These are phyloP conservation scores for Porites lobata DNA, from an alignment of 92 coral and sea anemone species.

Conservation along the genomic window DNA sequence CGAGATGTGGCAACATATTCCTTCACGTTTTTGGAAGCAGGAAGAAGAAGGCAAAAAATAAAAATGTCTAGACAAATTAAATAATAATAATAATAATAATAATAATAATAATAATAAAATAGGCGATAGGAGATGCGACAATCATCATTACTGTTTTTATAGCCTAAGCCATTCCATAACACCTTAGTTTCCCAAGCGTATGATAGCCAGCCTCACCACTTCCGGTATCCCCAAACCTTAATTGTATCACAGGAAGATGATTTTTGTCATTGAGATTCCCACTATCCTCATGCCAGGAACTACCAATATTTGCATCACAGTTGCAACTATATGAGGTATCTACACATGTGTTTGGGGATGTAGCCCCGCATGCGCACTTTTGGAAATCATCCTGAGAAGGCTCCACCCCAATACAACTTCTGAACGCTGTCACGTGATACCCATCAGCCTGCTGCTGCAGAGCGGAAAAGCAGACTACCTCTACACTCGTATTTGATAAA, in stretches of 20 bases:
- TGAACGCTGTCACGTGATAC: slow-evolving; percentile 33
- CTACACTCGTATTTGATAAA: slow-evolving; percentile 54
- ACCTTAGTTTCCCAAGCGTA: slow-evolving; percentile 45
- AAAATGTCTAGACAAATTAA: no score
- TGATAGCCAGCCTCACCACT: slow-evolving; percentile 12
- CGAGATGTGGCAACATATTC: no score
- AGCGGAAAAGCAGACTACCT: not conserved
- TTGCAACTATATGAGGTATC: not conserved
- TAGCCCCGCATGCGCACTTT: slow-evolving; percentile 58
- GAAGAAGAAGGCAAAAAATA: no score
- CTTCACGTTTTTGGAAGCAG: no score
- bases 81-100: no score
- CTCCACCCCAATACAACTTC: slow-evolving; percentile 66
- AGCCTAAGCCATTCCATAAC: slow-evolving; percentile 16
- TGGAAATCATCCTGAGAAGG: slow-evolving; percentile 1
- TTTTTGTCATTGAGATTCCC: slow-evolving; percentile 23
- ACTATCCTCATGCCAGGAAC: not conserved
- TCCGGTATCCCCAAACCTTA: slow-evolving; percentile 39
- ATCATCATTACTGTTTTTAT: no score
- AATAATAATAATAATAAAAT: no score
- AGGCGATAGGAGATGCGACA: no score
- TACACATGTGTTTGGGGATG: not conserved
- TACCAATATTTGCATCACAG: slow-evolving; percentile 29
- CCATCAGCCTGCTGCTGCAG: slow-evolving; percentile 30
- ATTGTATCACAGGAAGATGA: slow-evolving; percentile 27